Evolutionary conservation across 2,797 vertebrate genomes (phyloP).

Genomic region (Epinephelus awoara): DNA sequence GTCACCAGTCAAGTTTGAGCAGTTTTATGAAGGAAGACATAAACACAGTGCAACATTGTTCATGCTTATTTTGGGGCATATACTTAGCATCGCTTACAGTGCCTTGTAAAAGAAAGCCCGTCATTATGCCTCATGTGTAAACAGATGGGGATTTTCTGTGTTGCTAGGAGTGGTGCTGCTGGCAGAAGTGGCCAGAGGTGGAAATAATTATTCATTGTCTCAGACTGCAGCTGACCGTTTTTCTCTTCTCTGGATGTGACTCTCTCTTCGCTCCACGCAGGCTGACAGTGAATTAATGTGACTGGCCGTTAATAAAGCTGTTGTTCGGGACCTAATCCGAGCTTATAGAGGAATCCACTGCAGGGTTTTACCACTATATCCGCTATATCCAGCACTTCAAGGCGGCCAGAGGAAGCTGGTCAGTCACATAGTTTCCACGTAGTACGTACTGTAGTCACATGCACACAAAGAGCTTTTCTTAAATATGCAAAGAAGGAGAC

Average conservation of each 20-base stretch:
- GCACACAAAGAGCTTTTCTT: conserved; percentile 72
- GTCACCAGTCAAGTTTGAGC: conserved; percentile 29
- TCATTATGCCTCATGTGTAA: conserved; percentile 73
- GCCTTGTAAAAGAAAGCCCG: conserved; percentile 62
- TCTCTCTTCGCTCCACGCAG: conserved; percentile 38
- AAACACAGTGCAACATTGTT: conserved; percentile 74
- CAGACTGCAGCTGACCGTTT: conserved; percentile 47
- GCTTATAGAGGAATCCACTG: conserved; percentile 42
- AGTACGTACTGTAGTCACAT: conserved; percentile 16
- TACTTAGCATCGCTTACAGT: conserved; percentile 71
- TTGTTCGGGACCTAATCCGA: conserved; percentile 50
- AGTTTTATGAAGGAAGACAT: conserved; percentile 54
- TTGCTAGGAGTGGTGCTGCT: conserved; percentile 61
- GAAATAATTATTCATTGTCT: conserved; percentile 69
- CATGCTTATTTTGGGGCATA: conserved; percentile 66
- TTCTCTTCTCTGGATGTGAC: conserved; percentile 28
- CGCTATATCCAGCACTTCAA: conserved; percentile 46
- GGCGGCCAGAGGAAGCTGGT: conserved; percentile 52
- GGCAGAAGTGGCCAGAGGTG: conserved; percentile 45
- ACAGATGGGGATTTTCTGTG: conserved; percentile 59
- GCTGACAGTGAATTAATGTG: conserved; percentile 42
- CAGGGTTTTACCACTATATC: conserved; percentile 31
- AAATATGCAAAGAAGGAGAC: conserved; percentile 55
- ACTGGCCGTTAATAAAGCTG: conserved; percentile 47
- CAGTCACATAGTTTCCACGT: conserved; percentile 58